Evolutionary conservation across 2,888 invertebrate genomes (phyloP), one percentile per base, ranked within the genome.

Genomic region (Agonum fuliginosum): DNA sequence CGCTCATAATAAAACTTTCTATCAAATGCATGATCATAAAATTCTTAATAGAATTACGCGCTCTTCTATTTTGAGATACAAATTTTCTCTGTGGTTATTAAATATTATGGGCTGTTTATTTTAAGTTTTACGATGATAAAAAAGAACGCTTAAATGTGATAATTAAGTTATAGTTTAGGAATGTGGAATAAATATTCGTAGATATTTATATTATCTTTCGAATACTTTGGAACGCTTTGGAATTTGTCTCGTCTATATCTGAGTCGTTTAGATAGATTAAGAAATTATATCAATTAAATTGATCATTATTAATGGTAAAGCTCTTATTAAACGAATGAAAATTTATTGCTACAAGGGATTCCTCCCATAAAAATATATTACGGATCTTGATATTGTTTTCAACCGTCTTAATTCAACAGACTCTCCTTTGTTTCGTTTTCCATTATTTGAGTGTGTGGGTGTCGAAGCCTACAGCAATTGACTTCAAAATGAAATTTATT

Each of bases 391-490:
- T 43, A 14, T 1, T 43, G 43, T 41, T 1, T 43, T 14, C 43
- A 5, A 43, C 12, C 14, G 43, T 12, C 14, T 43, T 17, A 43
- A 43, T 43, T 43, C 5, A 14, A 5, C 43, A 14, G 43, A 43
- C 43, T 43, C 14, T 43, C 14, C 43, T 43, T 43, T 43, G 43
- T 43, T 43, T 43, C 43, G 14, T 43, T 43, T 14, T 43, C 43
- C 43, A 43, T 43, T 43, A 43, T 43, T 43, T 43, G 17, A n/a
- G 14, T 17, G 43, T 43, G 43, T 43, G 43, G 43, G 43, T 43
- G 43, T 43, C 10, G 43, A 43, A 14, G 0, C 43, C 43, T 43
- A 43, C 12, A 43, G 43, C 43, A 43, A 43, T 43, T 43, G n/a
- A 43, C 43, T 43, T 1, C n/a, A 2, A 43, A 43, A 43, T 43